phyloP scores from a whole-genome alignment of 2,113 vertebrate genomes.

The Eubucco bourcierii region DNA sequence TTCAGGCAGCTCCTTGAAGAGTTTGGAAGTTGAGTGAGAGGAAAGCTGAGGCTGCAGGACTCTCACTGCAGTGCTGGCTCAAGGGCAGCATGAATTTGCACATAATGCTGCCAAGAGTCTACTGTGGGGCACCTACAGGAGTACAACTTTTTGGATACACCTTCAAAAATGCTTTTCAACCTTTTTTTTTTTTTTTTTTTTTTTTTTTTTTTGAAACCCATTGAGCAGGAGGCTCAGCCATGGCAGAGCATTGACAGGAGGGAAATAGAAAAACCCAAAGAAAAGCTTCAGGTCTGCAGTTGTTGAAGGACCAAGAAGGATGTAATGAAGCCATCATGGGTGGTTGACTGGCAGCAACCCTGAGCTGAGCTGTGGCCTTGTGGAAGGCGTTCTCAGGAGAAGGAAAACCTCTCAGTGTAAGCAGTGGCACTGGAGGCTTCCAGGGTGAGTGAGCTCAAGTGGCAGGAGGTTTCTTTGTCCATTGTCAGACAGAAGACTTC shows the following conservation, averaged over 20 bases:
- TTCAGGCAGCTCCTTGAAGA: neutral
- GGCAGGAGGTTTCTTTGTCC: neutral
- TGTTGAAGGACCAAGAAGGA: neutral
- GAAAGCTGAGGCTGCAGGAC: neutral
- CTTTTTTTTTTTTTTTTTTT: neutral
- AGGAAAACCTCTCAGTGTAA: neutral
- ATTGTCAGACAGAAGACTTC: neutral
- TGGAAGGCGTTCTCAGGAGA: neutral
- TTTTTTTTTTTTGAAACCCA: neutral
- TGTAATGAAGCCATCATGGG: neutral
- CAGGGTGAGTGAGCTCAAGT: fast-evolving
- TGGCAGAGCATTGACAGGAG: neutral
- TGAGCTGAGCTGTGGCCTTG: fast-evolving
- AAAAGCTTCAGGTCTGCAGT: neutral
- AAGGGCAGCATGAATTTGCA: neutral
- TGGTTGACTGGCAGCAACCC: neutral
- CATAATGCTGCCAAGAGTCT: neutral
- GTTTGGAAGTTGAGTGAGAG: neutral
- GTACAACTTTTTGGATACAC: neutral
- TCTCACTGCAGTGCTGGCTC: neutral
- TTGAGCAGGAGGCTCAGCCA: neutral
- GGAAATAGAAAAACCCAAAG: neutral
- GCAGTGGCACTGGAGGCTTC: neutral
- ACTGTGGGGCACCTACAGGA: neutral
- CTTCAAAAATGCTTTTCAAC: neutral